A percentile compares a stretch with the other conserved stretches of the same genome.
phyloP scores from a whole-genome alignment of 2,113 vertebrate genomes.

The Indicator indicator region DNA sequence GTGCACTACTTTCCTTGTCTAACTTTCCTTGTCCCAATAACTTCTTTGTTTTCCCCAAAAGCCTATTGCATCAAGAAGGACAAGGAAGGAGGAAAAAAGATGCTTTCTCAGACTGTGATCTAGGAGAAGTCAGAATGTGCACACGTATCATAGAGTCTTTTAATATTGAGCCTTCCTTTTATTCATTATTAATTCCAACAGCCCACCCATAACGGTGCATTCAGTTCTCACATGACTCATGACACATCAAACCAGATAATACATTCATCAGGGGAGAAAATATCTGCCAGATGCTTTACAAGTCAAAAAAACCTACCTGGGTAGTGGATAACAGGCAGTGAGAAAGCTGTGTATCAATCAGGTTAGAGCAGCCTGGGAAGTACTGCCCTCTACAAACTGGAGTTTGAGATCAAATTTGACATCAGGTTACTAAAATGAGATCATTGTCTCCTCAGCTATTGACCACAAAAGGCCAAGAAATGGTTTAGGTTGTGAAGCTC shows the following conservation, averaged over 20 bases:
- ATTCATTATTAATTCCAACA: not conserved
- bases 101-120: not conserved
- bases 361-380: not conserved
- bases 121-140: not conserved
- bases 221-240: conserved; percentile 7
- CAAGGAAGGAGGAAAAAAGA: not conserved
- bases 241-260: not conserved
- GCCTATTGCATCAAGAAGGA: not conserved
- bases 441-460: not conserved
- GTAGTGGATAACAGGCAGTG: not conserved
- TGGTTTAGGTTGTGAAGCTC: not conserved
- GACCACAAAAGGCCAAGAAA: not conserved
- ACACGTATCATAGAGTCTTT: not conserved
- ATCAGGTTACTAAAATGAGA: not conserved
- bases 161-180: not conserved
- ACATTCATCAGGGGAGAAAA: not conserved
- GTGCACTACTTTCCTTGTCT: not conserved
- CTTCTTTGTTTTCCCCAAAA: not conserved
- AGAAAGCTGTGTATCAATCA: not conserved
- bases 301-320: not conserved
- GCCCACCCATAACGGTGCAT: not conserved
- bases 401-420: not conserved
- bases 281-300: not conserved
- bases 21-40: not conserved
- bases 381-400: not conserved